Evolutionary conservation across 53 echinoderm and acorn worm genomes (phyloP), one percentile per base, ranked within the genome.

Genomic region (Holothuria scabra): DNA sequence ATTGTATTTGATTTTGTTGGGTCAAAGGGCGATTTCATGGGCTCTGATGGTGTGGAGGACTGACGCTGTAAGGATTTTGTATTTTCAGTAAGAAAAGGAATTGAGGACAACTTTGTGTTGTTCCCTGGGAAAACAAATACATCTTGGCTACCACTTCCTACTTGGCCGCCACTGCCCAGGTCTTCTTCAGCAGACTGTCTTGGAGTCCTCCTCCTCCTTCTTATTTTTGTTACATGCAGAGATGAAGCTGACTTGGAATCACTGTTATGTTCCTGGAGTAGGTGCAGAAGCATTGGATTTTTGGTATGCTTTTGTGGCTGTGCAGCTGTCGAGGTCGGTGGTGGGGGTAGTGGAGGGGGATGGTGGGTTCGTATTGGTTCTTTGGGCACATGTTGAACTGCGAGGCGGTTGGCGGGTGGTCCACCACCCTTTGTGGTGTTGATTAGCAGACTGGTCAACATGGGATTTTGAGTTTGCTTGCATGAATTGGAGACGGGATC

Each of bases 261-360:
- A 18, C 83, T 88, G 37, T 89, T 88, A 23, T 89, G 99, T 49
- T 94, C 94, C 65, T 95, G 99, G 38, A 99, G 87, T 3, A 99
- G 87, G 78, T 88, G 91, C 87, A 95, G 95, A 61, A 99, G 83
- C 99, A 99, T 99, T 13, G 99, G 97, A 60, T 93, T 91, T 75
- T 91, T 91, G 33, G 79, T 67, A 62, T 74, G 84, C 28, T 90
- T 83, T 29, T 60, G 70, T 4, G 55, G 74, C 46, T 80, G 56
- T 7, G 69, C 32, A 0, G 85, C 67, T 55, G 83, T 74, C 4
- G 78, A 46, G 12, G 79, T n/a, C 37, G 82, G 60, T 7, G 66
- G 64, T 31, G 76, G 74, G 52, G 52, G 52, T 52, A 52, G 1
- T 21, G 84, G 79, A 8, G 91, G 59, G 20, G 80, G 72, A 12